These are phyloP conservation scores for Tokudaia muenninki DNA, from an alignment of 2,797 vertebrate genomes.

Conservation along the genomic window DNA sequence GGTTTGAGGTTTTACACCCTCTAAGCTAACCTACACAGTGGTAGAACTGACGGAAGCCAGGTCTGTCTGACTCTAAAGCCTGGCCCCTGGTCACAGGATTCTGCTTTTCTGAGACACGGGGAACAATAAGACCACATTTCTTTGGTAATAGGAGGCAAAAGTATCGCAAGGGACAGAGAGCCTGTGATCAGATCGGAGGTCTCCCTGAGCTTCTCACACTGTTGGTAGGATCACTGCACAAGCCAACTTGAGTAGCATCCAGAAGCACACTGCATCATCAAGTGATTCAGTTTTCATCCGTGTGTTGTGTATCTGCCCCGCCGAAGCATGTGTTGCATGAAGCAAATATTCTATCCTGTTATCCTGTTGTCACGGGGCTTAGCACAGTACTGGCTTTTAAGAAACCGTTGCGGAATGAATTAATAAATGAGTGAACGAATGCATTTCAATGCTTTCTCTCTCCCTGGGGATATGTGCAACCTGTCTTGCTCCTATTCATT, in stretches of 20 bases:
- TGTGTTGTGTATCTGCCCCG: neutral
- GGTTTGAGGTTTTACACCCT: neutral
- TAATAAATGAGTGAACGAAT: neutral
- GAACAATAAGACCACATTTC: neutral
- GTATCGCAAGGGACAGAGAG: neutral
- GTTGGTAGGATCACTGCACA: neutral
- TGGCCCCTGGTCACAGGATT: neutral
- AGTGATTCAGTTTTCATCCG: neutral
- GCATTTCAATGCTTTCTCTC: neutral
- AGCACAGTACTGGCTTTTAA: neutral
- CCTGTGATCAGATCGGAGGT: neutral
- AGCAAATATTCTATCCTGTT: neutral
- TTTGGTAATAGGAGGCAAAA: neutral
- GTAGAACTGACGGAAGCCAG: neutral
- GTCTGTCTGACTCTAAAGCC: neutral
- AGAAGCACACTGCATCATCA: neutral
- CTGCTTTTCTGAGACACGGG: neutral
- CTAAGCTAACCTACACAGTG: neutral
- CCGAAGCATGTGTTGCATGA: neutral
- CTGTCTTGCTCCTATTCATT: neutral
- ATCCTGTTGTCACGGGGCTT: neutral
- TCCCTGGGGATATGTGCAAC: neutral
- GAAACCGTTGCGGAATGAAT: neutral
- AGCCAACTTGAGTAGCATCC: neutral
- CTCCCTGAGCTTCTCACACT: neutral